Conservation (phyloP, 2,888 invertebrate species). For the Elmis aenea region DNA sequence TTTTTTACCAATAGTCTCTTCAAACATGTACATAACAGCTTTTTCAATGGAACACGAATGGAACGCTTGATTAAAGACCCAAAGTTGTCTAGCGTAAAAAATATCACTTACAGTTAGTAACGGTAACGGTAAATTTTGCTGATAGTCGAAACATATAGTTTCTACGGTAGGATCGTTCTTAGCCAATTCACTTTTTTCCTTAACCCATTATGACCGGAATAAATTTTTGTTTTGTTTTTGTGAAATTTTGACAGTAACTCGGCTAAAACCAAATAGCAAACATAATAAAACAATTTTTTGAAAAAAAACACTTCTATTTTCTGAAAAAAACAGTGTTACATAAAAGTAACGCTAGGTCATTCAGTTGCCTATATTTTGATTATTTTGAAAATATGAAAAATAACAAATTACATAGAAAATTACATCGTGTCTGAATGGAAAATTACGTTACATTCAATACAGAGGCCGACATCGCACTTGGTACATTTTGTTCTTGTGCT, state of each 20-base stretch:
- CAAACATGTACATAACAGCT: slow-evolving; percentile 3
- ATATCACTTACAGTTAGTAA: slow-evolving; percentile 1
- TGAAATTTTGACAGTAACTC: not conserved
- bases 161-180: not conserved
- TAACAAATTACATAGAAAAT: no score
- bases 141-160: slow-evolving; percentile 1
- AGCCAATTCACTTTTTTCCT: slow-evolving; percentile 3
- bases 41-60: not conserved
- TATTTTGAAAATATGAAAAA: no score
- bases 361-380: no score
- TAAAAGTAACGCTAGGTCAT: no score
- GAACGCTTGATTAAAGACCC: slow-evolving; percentile 1
- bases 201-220: slow-evolving; percentile 1
- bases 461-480: slow-evolving; percentile 1
- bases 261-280: no score
- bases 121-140: slow-evolving; percentile 6
- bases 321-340: no score
- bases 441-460: slow-evolving; percentile 1
- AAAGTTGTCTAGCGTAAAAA: slow-evolving; percentile 2
- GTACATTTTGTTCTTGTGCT: slow-evolving; percentile 1
- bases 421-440: slow-evolving; percentile 1
- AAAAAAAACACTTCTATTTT: no score
- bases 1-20: slow-evolving; percentile 2
- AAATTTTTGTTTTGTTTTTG: not conserved
- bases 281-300: slow-evolving; percentile 1